A percentile compares a stretch with the other conserved stretches of the same genome.
phyloP scores from a whole-genome alignment of 2,888 invertebrate species.

The Tetrapedia diversipes region DNA sequence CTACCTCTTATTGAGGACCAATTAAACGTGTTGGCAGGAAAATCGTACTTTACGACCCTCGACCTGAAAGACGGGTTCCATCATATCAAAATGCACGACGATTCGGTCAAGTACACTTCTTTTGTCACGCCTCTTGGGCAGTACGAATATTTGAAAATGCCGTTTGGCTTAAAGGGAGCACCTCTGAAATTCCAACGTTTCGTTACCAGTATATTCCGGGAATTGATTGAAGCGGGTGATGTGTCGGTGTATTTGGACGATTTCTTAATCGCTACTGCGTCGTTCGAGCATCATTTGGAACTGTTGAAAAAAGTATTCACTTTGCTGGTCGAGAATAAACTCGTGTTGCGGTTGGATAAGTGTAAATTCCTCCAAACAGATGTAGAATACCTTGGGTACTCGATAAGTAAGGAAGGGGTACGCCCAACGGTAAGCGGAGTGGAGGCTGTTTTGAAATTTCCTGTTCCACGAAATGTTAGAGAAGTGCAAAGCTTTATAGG shows the following conservation, averaged over 20 bases:
- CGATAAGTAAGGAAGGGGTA: background rate
- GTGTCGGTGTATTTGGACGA: conserved; percentile 65
- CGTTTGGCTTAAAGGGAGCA: too few species aligned
- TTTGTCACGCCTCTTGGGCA: conserved; percentile 15
- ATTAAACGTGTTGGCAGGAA: conserved; percentile 70
- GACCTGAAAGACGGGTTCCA: conserved; percentile 67
- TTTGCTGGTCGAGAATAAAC: conserved; percentile 42
- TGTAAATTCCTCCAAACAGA: conserved; percentile 40
- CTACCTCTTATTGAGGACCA: conserved; percentile 79
- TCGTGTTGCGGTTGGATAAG: conserved; percentile 70
- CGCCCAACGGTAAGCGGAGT: background rate
- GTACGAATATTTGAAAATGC: conserved; percentile 7
- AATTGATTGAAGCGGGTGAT: conserved; percentile 34
- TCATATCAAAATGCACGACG: background rate
- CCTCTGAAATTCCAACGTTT: conserved; percentile 15
- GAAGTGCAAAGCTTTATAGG: background rate
- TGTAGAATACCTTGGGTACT: conserved; percentile 44
- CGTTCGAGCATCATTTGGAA: conserved; percentile 53
- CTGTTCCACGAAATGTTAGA: background rate
- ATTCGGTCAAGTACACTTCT: background rate
- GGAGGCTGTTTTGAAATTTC: background rate
- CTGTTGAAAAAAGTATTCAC: conserved; percentile 59
- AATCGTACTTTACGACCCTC: conserved; percentile 71
- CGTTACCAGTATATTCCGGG: conserved; percentile 47
- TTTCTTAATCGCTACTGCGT: conserved; percentile 58